phyloP scores from a whole-genome alignment of 2,888 invertebrate species.

The Lepidochitona cinerea region DNA sequence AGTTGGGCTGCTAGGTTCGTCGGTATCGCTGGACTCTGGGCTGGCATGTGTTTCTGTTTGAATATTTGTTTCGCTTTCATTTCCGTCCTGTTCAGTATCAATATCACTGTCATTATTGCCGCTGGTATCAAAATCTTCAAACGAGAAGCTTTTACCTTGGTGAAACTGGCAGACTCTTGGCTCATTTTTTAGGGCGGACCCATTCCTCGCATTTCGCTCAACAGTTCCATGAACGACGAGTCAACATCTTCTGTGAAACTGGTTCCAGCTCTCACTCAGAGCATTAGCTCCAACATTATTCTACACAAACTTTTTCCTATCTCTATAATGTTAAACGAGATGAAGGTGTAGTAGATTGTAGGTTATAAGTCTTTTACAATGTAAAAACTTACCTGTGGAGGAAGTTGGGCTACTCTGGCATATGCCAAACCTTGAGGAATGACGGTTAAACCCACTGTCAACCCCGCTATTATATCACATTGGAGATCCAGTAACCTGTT shows the following conservation, averaged over 20 bases:
- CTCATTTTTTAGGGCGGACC: not conserved
- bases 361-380: too few species aligned
- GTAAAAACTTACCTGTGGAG: too few species aligned
- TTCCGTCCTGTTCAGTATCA: not conserved
- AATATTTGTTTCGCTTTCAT: not conserved
- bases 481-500: constrained; percentile 5
- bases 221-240: not conserved
- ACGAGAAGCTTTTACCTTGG: not conserved
- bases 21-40: too few species aligned
- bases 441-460: constrained; percentile 91
- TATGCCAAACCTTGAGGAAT: constrained; percentile 94
- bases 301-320: too few species aligned
- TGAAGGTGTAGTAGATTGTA: too few species aligned
- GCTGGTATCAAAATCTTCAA: not conserved
- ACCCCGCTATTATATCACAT: constrained; percentile 88
- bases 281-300: too few species aligned
- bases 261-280: too few species aligned
- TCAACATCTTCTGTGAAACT: not conserved
- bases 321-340: too few species aligned
- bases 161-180: not conserved
- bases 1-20: too few species aligned
- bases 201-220: not conserved
- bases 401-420: constrained; percentile 87
- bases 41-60: not conserved
- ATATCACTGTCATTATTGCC: not conserved